phyloP scores from a whole-genome alignment of 2,888 invertebrate species.

The Drosophila paracracens region DNA sequence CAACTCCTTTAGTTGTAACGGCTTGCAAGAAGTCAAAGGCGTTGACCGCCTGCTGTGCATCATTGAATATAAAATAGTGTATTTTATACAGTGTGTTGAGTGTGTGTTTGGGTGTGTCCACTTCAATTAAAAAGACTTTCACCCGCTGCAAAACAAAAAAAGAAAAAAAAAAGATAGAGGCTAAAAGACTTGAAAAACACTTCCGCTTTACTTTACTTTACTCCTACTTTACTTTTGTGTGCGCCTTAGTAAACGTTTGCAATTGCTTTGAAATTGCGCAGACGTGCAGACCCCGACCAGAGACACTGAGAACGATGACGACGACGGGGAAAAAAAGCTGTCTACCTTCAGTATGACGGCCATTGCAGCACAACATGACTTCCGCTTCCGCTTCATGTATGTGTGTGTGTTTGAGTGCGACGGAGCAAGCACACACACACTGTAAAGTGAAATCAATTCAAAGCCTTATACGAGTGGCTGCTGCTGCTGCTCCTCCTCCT shows the following conservation, averaged over 20 bases:
- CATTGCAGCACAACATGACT: slow-evolving; percentile 78
- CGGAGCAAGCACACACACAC: slow-evolving; percentile 20
- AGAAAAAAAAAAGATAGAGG: slow-evolving; percentile 2
- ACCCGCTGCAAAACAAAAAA: slow-evolving; percentile 60
- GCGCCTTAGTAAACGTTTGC: slow-evolving; percentile 73
- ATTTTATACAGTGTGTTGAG: slow-evolving; percentile 34
- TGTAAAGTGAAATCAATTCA: slow-evolving; percentile 66
- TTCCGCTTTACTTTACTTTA: slow-evolving; percentile 70
- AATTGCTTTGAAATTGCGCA: slow-evolving; percentile 80
- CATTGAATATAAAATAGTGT: slow-evolving; percentile 70
- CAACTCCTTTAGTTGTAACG: slow-evolving; percentile 45
- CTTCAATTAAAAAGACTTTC: slow-evolving; percentile 84
- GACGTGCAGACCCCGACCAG: slow-evolving; percentile 64
- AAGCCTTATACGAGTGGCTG: slow-evolving; percentile 46
- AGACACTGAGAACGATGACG: slow-evolving; percentile 14
- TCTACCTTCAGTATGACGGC: slow-evolving; percentile 64
- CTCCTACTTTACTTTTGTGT: slow-evolving; percentile 65
- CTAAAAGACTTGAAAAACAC: slow-evolving; percentile 72
- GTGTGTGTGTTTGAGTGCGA: slow-evolving; percentile 20
- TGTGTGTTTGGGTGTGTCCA: slow-evolving; percentile 61
- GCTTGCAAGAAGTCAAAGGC: slow-evolving; percentile 72
- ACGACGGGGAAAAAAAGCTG: slow-evolving; percentile 53
- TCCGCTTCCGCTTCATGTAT: slow-evolving; percentile 59
- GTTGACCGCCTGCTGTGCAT: slow-evolving; percentile 76
- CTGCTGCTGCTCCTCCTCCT: slow-evolving; percentile 35